These are phyloP conservation scores for Channa maculata DNA, from an alignment of 2,113 vertebrate species.

Conservation along the genomic window DNA sequence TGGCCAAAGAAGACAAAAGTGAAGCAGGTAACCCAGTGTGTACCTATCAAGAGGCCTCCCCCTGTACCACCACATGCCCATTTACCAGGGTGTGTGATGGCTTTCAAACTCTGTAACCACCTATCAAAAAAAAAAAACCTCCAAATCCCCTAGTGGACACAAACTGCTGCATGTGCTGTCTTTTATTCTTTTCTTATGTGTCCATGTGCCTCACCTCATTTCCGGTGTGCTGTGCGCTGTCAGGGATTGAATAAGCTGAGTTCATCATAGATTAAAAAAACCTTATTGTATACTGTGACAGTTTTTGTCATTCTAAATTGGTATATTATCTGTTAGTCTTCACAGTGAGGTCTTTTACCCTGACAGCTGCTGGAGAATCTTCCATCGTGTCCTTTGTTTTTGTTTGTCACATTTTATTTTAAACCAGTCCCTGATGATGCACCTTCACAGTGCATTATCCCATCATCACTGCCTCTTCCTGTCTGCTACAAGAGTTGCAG, in stretches of 20 bases:
- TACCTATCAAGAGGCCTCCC: no score
- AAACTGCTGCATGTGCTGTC: constrained; percentile 53
- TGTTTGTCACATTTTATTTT: constrained; percentile 1
- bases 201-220: constrained; percentile 9
- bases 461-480: constrained; percentile 19
- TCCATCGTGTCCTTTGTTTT: not conserved
- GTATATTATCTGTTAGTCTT: no score
- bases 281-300: no score
- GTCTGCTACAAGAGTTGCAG: constrained; percentile 32
- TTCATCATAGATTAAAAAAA: no score
- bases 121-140: no score
- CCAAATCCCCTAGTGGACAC: constrained; percentile 1
- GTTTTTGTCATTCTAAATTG: no score
- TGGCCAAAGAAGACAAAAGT: no score
- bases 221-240: constrained; percentile 66
- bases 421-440: constrained; percentile 65
- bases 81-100: no score
- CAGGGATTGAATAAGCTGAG: constrained; percentile 59
- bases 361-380: not conserved
- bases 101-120: no score
- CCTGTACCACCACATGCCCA: no score
- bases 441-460: constrained; percentile 11
- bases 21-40: no score
- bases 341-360: no score
- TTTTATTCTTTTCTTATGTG: constrained; percentile 4